Evolutionary conservation across 2,888 invertebrate species (phyloP).

Genomic region (Fragum sueziense): DNA sequence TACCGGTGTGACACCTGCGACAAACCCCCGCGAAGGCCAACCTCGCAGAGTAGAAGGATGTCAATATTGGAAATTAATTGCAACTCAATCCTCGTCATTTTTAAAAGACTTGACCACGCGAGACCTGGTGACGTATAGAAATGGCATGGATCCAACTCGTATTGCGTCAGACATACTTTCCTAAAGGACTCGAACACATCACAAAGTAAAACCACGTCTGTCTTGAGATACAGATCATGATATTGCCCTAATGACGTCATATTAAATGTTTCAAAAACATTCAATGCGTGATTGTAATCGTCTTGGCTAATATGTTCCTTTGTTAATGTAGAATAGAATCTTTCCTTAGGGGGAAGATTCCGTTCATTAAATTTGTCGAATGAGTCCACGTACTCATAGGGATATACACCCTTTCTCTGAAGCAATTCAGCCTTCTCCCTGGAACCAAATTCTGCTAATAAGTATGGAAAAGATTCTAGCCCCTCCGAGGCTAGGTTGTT

Average conservation of each 20-base stretch:
- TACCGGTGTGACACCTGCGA: constrained; percentile 25
- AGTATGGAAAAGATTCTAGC: constrained; percentile 37
- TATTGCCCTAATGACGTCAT: constrained; percentile 28
- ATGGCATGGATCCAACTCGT: constrained; percentile 41
- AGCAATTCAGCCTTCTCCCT: constrained; percentile 28
- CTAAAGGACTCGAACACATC: constrained; percentile 38
- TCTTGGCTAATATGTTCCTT: constrained; percentile 39
- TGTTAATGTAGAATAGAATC: constrained; percentile 59
- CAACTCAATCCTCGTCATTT: constrained; percentile 26
- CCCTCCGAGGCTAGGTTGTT: constrained; percentile 42
- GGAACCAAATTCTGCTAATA: constrained; percentile 27
- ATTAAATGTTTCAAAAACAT: constrained; percentile 34
- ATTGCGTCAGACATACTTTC: constrained; percentile 38
- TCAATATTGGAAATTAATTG: constrained; percentile 32
- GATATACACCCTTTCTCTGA: constrained; percentile 75
- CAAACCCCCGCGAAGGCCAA: constrained; percentile 22
- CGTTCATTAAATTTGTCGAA: constrained; percentile 30
- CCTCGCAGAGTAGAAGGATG: constrained; percentile 21
- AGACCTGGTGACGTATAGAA: constrained; percentile 48
- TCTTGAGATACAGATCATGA: constrained; percentile 39
- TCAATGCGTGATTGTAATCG: constrained; percentile 45
- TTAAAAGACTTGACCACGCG: constrained; percentile 36
- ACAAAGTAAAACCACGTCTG: constrained; percentile 29
- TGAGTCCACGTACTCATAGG: constrained; percentile 75
- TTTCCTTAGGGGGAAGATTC: constrained; percentile 28